Evolutionary conservation across 2,888 invertebrate genomes (phyloP).

Genomic region (Parnassius glacialis): DNA sequence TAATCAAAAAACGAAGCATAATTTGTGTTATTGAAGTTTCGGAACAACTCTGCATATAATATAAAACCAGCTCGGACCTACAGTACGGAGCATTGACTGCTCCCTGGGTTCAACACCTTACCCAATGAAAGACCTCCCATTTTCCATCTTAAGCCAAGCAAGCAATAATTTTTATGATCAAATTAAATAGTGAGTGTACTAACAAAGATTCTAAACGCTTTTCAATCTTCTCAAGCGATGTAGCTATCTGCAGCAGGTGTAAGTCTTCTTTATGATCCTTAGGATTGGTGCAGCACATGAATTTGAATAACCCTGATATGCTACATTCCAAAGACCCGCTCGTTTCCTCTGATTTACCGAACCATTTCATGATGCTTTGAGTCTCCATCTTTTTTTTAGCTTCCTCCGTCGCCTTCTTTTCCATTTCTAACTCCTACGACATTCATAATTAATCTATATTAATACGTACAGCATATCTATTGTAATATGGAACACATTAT

Average conservation of each 20-base stretch:
- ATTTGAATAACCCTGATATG: conserved; percentile 91
- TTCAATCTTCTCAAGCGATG: conserved; percentile 87
- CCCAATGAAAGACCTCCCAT: neutral
- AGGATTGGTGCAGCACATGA: conserved; percentile 93
- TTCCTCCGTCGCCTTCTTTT: conserved; percentile 89
- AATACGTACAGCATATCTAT: no score
- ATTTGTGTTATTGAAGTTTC: no score
- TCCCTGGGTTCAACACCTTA: no score
- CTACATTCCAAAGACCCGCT: conserved; percentile 92
- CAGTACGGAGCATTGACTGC: no score
- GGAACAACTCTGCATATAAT: no score
- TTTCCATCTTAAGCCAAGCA: conserved; percentile 84
- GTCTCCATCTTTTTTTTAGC: conserved; percentile 90
- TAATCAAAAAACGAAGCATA: no score
- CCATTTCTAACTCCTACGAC: conserved; percentile 88
- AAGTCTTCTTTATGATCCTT: conserved; percentile 91
- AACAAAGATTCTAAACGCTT: conserved; percentile 85
- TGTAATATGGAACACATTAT: no score
- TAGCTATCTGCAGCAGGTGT: conserved; percentile 90
- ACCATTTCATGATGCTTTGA: conserved; percentile 87
- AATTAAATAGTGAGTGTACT: conserved; percentile 59
- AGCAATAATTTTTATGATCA: no score
- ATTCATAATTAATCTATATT: no score
- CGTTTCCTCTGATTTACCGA: conserved; percentile 86
- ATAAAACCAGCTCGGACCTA: no score